Percentiles rank a stretch among this genome's conserved stretches.
Evolutionary conservation across 2,797 vertebrate genomes (phyloP).

Genomic region (Cyprinella venusta): DNA sequence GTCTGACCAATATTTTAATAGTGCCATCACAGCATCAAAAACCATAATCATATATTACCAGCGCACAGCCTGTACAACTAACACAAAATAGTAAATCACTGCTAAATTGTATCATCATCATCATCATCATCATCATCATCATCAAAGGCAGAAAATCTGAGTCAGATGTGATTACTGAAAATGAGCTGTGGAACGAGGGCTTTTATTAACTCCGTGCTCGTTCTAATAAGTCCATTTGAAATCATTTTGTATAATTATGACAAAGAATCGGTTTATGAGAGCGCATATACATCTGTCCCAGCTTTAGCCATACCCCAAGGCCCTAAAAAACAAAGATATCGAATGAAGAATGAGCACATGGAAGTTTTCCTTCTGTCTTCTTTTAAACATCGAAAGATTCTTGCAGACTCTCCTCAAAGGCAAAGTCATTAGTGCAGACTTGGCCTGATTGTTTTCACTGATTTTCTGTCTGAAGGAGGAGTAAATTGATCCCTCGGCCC

Average conservation of each 20-base stretch:
- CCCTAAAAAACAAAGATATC: conserved; percentile 29
- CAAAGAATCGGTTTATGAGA: conserved; percentile 53
- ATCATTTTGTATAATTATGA: conserved; percentile 59
- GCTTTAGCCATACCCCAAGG: conserved; percentile 21
- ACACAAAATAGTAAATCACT: conserved; percentile 54
- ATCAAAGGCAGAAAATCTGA: conserved; percentile 52
- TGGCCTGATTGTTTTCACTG: conserved; percentile 65
- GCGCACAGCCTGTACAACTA: not conserved
- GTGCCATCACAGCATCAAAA: conserved; percentile 15
- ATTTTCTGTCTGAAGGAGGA: conserved; percentile 65
- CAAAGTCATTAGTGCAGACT: conserved; percentile 62
- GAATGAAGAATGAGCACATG: conserved; percentile 20
- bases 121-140: conserved; percentile 58
- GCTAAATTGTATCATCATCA: conserved; percentile 56
- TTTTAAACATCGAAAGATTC: conserved; percentile 38
- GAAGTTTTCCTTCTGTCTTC: conserved; percentile 28
- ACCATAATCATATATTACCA: conserved; percentile 2
- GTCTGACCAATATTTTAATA: not conserved
- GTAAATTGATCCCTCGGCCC: conserved; percentile 63
- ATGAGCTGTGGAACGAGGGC: conserved; percentile 49
- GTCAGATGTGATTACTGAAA: conserved; percentile 58
- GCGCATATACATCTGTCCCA: conserved; percentile 24
- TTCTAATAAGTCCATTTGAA: conserved; percentile 53
- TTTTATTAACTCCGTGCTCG: conserved; percentile 53
- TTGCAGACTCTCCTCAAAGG: conserved; percentile 62